Conservation (phyloP, 2,888 invertebrate species). For the Clostera curtula region DNA sequence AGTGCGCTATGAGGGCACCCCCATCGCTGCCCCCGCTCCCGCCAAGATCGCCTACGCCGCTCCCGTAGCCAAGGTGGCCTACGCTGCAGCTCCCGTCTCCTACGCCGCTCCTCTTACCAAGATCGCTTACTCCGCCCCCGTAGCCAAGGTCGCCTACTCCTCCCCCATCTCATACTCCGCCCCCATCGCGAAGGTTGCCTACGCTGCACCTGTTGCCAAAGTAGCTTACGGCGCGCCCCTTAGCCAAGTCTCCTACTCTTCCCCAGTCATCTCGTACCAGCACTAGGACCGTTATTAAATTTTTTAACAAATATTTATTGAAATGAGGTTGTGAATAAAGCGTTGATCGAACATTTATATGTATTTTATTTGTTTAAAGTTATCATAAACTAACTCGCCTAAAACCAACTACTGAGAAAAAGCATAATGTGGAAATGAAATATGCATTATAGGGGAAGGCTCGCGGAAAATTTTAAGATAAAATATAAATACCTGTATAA, state of each 20-base stretch:
- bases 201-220: conserved; percentile 19
- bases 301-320: background rate
- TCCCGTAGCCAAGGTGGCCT: conserved; percentile 19
- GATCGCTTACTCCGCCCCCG: conserved; percentile 27
- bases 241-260: background rate
- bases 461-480: too few relatives aligned
- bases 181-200: conserved; percentile 16
- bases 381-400: too few relatives aligned
- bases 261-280: conserved; percentile 1
- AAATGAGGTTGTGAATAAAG: conserved; percentile 2
- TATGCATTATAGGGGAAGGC: too few relatives aligned
- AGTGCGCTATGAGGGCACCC: conserved; percentile 59
- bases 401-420: too few relatives aligned
- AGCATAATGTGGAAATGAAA: too few relatives aligned
- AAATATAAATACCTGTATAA: too few relatives aligned
- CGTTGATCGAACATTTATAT: background rate
- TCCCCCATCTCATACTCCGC: conserved; percentile 20
- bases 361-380: too few relatives aligned
- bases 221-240: conserved; percentile 17
- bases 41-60: conserved; percentile 3
- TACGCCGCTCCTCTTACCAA: too few relatives aligned
- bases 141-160: conserved; percentile 28
- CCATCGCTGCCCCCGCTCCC: conserved; percentile 26
- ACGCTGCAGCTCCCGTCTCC: too few relatives aligned
- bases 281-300: conserved; percentile 1